These are phyloP conservation scores for Agrenia bidenticulata DNA, from an alignment of 2,888 invertebrate species.

Conservation along the genomic window DNA sequence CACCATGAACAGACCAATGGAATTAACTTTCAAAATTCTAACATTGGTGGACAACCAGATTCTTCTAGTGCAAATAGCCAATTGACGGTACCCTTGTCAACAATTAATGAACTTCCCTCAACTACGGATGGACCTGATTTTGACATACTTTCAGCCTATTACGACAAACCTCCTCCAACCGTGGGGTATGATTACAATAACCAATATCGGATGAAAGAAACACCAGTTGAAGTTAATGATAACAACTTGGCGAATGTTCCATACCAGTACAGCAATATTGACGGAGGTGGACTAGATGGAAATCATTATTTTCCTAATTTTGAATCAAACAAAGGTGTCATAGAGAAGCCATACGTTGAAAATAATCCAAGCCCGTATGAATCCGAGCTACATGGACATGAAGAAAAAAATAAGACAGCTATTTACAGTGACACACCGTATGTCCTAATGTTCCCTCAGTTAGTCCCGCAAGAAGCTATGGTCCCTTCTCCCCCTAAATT, in stretches of 20 bases:
- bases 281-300: slow-evolving; percentile 9
- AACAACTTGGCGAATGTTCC: slow-evolving; percentile 8
- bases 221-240: background rate
- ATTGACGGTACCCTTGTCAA: background rate
- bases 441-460: slow-evolving; percentile 52
- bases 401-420: slow-evolving; percentile 11
- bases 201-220: background rate
- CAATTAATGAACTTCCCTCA: slow-evolving; percentile 13
- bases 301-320: background rate
- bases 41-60: background rate
- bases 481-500: slow-evolving; percentile 42
- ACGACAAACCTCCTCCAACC: slow-evolving; percentile 23
- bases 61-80: background rate
- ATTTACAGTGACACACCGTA: slow-evolving; percentile 52
- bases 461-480: slow-evolving; percentile 43
- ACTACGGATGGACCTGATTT: slow-evolving; percentile 17
- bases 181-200: slow-evolving; percentile 7
- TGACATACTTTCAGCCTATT: slow-evolving; percentile 19
- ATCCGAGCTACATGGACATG: background rate
- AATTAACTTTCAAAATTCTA: too few relatives aligned
- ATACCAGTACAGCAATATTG: slow-evolving; percentile 9
- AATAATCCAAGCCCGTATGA: background rate
- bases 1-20: too few relatives aligned
- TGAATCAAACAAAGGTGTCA: background rate
- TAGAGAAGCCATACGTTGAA: background rate